These are phyloP conservation scores for Drosophila parvula DNA, from an alignment of 1,140 invertebrate species.

Conservation along the genomic window DNA sequence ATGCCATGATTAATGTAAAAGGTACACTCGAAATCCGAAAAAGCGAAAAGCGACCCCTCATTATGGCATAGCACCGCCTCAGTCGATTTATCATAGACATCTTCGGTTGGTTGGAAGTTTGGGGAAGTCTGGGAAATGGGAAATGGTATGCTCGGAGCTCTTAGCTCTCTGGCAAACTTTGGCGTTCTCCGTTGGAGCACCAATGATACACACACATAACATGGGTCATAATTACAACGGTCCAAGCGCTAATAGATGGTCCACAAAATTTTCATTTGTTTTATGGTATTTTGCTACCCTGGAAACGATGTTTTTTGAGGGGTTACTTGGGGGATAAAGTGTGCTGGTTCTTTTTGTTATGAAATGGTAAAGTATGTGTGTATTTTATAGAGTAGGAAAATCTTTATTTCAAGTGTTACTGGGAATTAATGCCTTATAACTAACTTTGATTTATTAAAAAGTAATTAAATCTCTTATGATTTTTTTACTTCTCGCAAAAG, in stretches of 20 bases:
- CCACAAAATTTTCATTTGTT: conserved; percentile 60
- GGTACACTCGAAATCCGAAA: conserved; percentile 46
- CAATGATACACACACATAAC: conserved; percentile 25
- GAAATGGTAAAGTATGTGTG: not conserved
- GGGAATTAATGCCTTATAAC: no score
- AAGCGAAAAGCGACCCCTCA: conserved; percentile 53
- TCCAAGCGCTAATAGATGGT: conserved; percentile 59
- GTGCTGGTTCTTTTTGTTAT: not conserved
- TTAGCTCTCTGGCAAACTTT: conserved; percentile 65
- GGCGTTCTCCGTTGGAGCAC: conserved; percentile 10
- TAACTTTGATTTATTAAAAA: no score
- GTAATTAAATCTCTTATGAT: no score
- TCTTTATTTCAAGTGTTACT: no score
- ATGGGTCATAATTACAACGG: conserved; percentile 63
- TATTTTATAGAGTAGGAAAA: no score
- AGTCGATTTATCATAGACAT: conserved; percentile 75
- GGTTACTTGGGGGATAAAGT: no score
- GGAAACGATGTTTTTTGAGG: not conserved
- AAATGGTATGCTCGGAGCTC: conserved; percentile 9
- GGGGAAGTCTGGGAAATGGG: not conserved
- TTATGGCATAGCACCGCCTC: conserved; percentile 45
- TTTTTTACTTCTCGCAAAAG: no score
- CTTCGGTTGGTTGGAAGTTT: conserved; percentile 25
- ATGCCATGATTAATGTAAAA: conserved; percentile 81
- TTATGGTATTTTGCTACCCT: conserved; percentile 4